Conservation (phyloP, 2,113 vertebrate genomes). For the Cyanoderma ruficeps region DNA sequence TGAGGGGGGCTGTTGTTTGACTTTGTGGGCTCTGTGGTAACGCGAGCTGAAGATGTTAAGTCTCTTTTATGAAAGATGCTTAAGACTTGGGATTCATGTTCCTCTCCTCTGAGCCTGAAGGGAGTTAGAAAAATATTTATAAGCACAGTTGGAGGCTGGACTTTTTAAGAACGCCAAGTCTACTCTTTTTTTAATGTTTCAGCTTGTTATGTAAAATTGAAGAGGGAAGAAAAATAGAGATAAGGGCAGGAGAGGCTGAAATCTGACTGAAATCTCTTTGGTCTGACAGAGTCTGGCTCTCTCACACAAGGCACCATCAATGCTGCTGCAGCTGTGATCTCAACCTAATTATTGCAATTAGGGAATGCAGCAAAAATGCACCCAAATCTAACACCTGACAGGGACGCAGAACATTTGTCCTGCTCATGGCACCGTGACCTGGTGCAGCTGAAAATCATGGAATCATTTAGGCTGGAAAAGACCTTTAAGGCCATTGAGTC, state of each 20-base stretch:
- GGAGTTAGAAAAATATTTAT: slow-evolving; percentile 27
- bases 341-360: not conserved
- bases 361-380: not conserved
- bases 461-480: not conserved
- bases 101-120: not conserved
- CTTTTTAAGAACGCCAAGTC: not conserved
- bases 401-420: accelerated
- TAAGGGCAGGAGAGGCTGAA: not conserved
- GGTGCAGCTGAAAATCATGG: not conserved
- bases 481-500: not conserved
- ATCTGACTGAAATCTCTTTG: not conserved
- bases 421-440: accelerated
- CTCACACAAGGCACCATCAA: not conserved
- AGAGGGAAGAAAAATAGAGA: not conserved
- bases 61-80: slow-evolving; percentile 15
- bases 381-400: not conserved
- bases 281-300: not conserved
- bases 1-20: not conserved
- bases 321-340: not conserved
- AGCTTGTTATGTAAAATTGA: slow-evolving; percentile 19
- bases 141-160: not conserved
- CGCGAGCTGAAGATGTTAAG: not conserved
- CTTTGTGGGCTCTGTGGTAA: not conserved
- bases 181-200: not conserved
- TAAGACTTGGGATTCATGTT: not conserved